Conservation (phyloP, 2,113 vertebrate genomes). For the Mormoops blainvillei region DNA sequence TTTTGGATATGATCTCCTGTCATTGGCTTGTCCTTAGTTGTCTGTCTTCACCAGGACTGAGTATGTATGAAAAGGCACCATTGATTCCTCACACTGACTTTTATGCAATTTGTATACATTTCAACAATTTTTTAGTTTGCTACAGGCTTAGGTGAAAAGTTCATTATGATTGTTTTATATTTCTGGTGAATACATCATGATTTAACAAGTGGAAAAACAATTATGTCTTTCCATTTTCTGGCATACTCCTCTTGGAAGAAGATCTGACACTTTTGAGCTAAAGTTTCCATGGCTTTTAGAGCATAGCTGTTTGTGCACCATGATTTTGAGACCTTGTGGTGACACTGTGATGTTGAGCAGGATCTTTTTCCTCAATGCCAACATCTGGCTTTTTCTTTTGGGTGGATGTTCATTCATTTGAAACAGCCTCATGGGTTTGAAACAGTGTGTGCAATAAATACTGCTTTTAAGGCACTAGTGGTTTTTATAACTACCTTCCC, state of each 20-base stretch:
- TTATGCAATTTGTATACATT: neutral
- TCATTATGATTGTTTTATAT: conserved; percentile 5
- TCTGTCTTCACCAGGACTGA: neutral
- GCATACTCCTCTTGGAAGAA: neutral
- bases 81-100: neutral
- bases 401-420: neutral
- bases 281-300: conserved; percentile 30
- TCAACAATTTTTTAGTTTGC: neutral
- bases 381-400: neutral
- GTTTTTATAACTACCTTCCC: neutral
- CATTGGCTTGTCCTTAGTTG: neutral
- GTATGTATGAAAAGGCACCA: neutral
- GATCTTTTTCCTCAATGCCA: neutral
- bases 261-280: conserved; percentile 9
- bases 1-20: neutral
- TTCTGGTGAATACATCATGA: neutral
- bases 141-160: conserved; percentile 4
- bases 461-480: neutral
- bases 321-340: neutral
- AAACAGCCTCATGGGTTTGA: neutral
- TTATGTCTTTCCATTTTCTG: conserved; percentile 11
- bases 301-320: neutral
- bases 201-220: neutral
- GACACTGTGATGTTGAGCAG: neutral
- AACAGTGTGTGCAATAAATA: neutral